phyloP scores from a whole-genome alignment of 2,888 invertebrate species.

The Agrilus mali region DNA sequence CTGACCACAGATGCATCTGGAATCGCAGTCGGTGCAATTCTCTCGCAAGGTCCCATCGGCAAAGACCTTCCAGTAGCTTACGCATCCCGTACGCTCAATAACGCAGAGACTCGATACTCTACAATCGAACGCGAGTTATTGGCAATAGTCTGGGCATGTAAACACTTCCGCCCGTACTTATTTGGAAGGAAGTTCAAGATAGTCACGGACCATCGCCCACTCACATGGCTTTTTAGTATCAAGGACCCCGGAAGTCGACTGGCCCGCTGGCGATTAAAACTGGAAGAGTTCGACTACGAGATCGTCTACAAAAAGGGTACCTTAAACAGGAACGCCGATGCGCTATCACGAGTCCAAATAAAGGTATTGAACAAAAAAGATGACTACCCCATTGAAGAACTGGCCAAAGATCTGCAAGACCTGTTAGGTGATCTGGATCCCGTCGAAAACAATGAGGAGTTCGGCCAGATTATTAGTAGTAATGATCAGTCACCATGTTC shows the following conservation, averaged over 20 bases:
- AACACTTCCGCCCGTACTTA: constrained; percentile 14
- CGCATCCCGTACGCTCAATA: constrained; percentile 9
- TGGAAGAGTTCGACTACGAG: constrained; percentile 4
- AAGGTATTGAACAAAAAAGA: background rate
- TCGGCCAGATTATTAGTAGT: too few species aligned
- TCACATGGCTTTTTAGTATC: constrained; percentile 5
- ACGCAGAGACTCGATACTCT: constrained; percentile 9
- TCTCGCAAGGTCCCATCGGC: constrained; percentile 13
- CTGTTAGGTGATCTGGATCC: too few species aligned
- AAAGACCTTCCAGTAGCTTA: constrained; percentile 13
- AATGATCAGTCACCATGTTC: too few species aligned
- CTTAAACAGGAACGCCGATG: constrained; percentile 7
- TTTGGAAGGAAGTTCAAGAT: constrained; percentile 8
- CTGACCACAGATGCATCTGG: constrained; percentile 16
- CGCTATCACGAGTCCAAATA: constrained; percentile 4
- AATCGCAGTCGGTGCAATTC: constrained; percentile 13
- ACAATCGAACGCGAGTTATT: constrained; percentile 16
- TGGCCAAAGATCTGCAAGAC: too few species aligned
- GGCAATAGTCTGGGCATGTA: constrained; percentile 12
- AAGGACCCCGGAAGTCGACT: too few species aligned
- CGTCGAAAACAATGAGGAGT: too few species aligned
- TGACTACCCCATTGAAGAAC: too few species aligned
- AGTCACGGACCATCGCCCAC: constrained; percentile 12
- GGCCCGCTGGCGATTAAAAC: too few species aligned
- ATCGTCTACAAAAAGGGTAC: constrained; percentile 8